Base-by-base conservation (phyloP, 2,113 vertebrate species). In the Seriola aureovittata region DNA sequence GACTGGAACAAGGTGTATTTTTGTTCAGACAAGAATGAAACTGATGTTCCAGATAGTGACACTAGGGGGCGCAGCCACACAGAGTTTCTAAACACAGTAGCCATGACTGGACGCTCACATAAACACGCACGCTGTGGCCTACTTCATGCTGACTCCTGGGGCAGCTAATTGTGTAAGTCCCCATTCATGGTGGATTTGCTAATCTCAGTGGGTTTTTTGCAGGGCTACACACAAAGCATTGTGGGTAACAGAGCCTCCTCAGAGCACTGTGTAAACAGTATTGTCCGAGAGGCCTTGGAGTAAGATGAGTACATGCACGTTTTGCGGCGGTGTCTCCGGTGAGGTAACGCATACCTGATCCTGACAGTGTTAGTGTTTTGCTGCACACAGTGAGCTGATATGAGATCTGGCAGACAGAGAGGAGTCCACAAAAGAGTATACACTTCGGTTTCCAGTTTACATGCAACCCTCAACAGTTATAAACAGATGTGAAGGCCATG, bases 41-140 rank as follows among this genome's bases (percentile, higher is more conserved):
- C 23, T 58, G 81, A 2, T 7, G 0, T 80, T 82, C 75, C 50
- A 25, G 25, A 12, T 1, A 1, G 4, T 21, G 68, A 48, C 89
- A 71, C 78, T 34, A 36, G 91, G 50, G 72, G 81, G 80, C 25
- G 48, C 65, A 7, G 54, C 66, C 59, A 69, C 60, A 48, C 72
- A 38, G 0, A 2, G 5, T 25, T 52, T 59, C 42, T 38, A 4
- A 59, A 67, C 50, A 19, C 32, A 8, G 23, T 8, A 36, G 1
- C 16, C 38, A 5, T 44, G 3, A 59, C 34, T 52, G 73, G 19
- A 44, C 0, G 1, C 67, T 60, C 70, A 76, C 54, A 54, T 67
- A 58, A 71, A 67, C 52, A 74, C 6, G 58, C 16, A 25, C 1
- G 60, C 63, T 65, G 71, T 84, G 81, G 46, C 78, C 72, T 85